Percentiles rank a stretch among this genome's conserved stretches.
These are phyloP conservation scores for Oryzias woworae DNA, from an alignment of 2,113 vertebrate genomes.

Conservation along the genomic window DNA sequence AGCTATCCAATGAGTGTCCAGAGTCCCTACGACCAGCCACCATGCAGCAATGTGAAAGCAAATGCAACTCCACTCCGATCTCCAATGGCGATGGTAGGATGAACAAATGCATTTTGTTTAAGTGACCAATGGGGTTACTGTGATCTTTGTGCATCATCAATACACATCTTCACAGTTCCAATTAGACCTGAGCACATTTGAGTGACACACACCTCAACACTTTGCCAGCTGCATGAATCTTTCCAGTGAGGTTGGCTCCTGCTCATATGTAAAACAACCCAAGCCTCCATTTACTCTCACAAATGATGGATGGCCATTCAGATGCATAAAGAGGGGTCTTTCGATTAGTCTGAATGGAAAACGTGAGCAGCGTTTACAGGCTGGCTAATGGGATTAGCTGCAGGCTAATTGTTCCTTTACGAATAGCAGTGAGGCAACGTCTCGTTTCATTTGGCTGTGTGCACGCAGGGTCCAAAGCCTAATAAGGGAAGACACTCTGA, in stretches of 20 bases:
- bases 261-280: constrained; percentile 52
- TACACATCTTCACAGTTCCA: constrained; percentile 45
- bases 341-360: constrained; percentile 70
- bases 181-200: constrained; percentile 59
- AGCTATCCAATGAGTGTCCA: constrained; percentile 88
- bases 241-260: constrained; percentile 56
- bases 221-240: constrained; percentile 68
- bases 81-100: constrained; percentile 90
- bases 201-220: constrained; percentile 59
- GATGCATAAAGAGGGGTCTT: constrained; percentile 60
- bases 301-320: constrained; percentile 67
- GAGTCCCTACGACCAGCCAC: constrained; percentile 85
- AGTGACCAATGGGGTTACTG: too few species aligned
- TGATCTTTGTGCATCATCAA: constrained; percentile 14
- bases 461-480: constrained; percentile 63
- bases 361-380: constrained; percentile 69
- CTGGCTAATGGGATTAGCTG: constrained; percentile 75
- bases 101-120: neutral
- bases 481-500: constrained; percentile 78
- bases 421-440: constrained; percentile 70
- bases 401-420: constrained; percentile 72
- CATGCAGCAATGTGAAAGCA: constrained; percentile 98
- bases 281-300: constrained; percentile 62
- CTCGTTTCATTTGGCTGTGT: constrained; percentile 67
- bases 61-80: constrained; percentile 92